Base-by-base conservation (phyloP, 2,888 invertebrate genomes). In the Actias luna region DNA sequence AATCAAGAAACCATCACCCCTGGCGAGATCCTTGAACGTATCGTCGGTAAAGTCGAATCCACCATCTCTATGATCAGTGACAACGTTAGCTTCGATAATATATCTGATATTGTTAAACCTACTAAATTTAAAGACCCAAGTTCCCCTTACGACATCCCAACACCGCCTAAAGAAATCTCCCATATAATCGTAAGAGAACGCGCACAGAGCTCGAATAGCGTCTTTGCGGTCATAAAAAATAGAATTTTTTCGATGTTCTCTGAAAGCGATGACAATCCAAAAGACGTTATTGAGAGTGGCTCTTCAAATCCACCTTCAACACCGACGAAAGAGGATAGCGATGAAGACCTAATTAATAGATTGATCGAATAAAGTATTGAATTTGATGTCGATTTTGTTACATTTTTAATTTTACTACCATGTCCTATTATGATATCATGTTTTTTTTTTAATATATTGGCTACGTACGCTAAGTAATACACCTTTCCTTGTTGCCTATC, bases 201-300 rank as follows among this genome's bases (percentile, higher is more conserved):
- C 3, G 62, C 61, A 27, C 64, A 63, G 10, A 50, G 65, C 8
- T 61, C 75, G 0, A 72, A 70, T 7, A 76, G 72, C 31, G 62
- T 84, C 8, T 83, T 85, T 46, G 65, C 75, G 35, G 60, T 73
- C 0, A 74, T 84, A 35, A 83, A 77, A 60, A 75, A 76, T 0
- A 84, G 72, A 64, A 71, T 85, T 36, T 77, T 66, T 55, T 78
- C 83, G 1, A 76, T 85, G 46, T 84, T 85, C 57, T 59, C 64
- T 18, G 76, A 80, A 0, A 65, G 61, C 10, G 71, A 71, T 27
- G 64, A 61, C 16, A 63, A 64, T 39, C 55, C 63, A 25, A 65
- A 67, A 27, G 55, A 52, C 8, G 60, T 63, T 8, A 25, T 25
- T 29, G 63, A 58, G 2, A 33, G 33, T 29, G 33, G 14, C n/a